These are phyloP conservation scores for Emydoidea blandingii DNA, from an alignment of 2,797 vertebrate species.

Conservation along the genomic window DNA sequence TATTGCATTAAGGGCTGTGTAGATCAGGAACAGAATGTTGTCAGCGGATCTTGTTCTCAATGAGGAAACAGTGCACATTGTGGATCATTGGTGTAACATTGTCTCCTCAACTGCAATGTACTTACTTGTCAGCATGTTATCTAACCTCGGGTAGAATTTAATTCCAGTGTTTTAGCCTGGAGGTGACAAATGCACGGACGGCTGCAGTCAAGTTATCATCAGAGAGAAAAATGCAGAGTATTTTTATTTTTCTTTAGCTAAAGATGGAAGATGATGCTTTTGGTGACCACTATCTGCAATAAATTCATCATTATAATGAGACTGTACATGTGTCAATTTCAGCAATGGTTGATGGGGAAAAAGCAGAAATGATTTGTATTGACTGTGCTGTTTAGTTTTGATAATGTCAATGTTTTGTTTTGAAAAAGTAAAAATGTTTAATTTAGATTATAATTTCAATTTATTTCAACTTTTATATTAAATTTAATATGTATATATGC, in stretches of 20 bases:
- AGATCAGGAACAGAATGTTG: too few species aligned
- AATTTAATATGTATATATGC: neutral
- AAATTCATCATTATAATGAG: neutral
- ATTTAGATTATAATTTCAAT: neutral
- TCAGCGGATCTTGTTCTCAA: too few species aligned
- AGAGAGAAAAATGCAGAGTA: neutral
- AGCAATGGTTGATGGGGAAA: neutral
- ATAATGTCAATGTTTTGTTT: fast-evolving
- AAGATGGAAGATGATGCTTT: neutral
- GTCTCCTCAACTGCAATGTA: too few species aligned
- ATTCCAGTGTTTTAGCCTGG: neutral
- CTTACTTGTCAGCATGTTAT: neutral
- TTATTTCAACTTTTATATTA: neutral
- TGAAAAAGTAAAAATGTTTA: neutral
- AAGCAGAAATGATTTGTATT: neutral
- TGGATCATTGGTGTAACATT: too few species aligned
- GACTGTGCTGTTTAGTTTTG: neutral
- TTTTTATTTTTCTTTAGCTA: neutral
- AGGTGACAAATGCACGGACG: neutral
- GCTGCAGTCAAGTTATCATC: neutral
- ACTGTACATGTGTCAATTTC: neutral
- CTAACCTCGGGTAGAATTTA: neutral
- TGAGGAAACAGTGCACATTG: too few species aligned
- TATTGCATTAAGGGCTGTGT: too few species aligned
- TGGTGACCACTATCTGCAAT: neutral